Evolutionary conservation across 2,113 vertebrate genomes (phyloP), one percentile per base, ranked within the genome.

Genomic region (Octodon degus): DNA sequence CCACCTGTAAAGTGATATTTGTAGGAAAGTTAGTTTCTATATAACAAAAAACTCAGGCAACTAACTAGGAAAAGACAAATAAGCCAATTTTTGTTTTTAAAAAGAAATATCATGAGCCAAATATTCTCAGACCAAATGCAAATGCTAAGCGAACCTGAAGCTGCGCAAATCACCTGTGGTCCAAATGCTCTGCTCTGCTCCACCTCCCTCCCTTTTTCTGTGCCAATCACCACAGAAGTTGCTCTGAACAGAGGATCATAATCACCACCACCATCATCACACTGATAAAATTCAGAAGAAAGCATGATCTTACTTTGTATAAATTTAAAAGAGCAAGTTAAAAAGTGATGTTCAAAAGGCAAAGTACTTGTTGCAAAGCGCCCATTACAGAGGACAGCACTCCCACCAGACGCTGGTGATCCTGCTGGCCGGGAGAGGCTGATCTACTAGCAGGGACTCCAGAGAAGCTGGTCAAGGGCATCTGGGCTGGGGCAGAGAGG

Each of bases 1-100:
- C 17, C 50, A 81, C 37, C 37, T 86, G 34, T 67, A 90, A 86
- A 92, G 47, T 58, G 79, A 77, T 74, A 32, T 93, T 74, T 86
- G 47, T 77, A 80, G 84, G 89, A 92, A 92, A 81, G 68, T 79
- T 93, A 83, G 80, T 92, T 83, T 86, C 34, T 37, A 40, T 17
- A 65, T 2, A 22, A 25, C 34, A 70, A 9, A 47, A 86, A 84
- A 79, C 8, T 65, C 47, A 67, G 25, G 67, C 60, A 83, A 62
- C 63, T 67, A 80, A 68, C 83, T 74, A 86, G 87, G 82, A 72
- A 83, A 89, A 79, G 79, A 43, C 14, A 86, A 72, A 74, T 30
- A 67, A 79, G 34, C 16, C 62, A 68, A 74, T 60, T n/a, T 70
- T 62, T 72, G 50, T 50, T 50, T 6, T 9, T 50, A 67, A 89